Evolutionary conservation across 2,113 vertebrate species (phyloP).

Genomic region (Mesoclemmys tuberculata): DNA sequence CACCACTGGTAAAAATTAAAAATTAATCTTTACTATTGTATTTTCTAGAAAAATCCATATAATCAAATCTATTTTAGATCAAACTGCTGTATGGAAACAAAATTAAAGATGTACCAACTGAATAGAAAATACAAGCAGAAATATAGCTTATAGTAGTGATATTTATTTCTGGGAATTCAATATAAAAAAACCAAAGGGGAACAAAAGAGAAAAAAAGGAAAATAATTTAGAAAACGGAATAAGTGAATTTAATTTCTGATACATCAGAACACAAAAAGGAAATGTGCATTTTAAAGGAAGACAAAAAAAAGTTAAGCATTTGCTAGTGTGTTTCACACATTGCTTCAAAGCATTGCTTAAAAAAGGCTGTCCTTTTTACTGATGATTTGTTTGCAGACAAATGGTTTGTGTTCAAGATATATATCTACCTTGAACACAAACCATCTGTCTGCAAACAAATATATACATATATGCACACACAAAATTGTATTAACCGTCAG

Average conservation of each 20-base stretch:
- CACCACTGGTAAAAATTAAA: conserved; percentile 83
- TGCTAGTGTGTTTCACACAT: background rate
- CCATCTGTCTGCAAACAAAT: conserved; percentile 49
- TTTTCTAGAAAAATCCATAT: conserved; percentile 27
- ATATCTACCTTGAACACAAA: conserved; percentile 45
- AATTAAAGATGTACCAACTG: background rate
- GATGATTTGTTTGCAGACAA: conserved; percentile 47
- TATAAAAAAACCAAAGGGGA: background rate
- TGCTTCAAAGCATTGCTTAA: background rate
- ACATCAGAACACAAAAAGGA: conserved; percentile 15
- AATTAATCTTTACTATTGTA: conserved; percentile 31
- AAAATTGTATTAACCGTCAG: background rate
- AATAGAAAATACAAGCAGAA: conserved; percentile 30
- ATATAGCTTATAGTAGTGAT: background rate
- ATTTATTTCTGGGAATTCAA: conserved; percentile 23
- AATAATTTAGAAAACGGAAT: background rate
- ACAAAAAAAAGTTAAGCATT: background rate
- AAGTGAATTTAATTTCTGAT: background rate
- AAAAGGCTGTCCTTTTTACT: conserved; percentile 43
- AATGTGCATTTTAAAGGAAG: background rate
- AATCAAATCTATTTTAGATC: conserved; percentile 28
- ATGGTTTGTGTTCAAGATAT: conserved; percentile 35
- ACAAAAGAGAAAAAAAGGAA: background rate
- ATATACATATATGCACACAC: background rate
- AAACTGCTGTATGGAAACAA: conserved; percentile 36